phyloP scores from a whole-genome alignment of 2,888 invertebrate species.

The Morinoia aosen region DNA sequence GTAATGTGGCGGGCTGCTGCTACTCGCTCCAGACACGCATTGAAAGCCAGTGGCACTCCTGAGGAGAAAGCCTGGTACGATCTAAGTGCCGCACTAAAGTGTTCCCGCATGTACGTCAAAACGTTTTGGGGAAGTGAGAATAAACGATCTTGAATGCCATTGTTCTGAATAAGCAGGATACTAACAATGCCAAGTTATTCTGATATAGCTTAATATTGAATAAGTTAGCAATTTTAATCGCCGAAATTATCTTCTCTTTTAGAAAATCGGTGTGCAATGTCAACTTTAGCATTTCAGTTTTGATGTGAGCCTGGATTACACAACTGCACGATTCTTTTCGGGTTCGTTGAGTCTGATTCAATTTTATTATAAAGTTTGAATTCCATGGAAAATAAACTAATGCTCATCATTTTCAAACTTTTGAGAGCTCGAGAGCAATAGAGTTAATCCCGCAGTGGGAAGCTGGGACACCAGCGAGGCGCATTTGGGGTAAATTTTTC shows the following conservation, averaged over 20 bases:
- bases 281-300: not conserved
- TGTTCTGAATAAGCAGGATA: too few species aligned
- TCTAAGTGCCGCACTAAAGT: not conserved
- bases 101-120: not conserved
- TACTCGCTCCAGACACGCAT: not conserved
- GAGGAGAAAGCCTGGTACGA: not conserved
- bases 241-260: not conserved
- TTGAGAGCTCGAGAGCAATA: not conserved
- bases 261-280: not conserved
- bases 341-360: conserved; percentile 3
- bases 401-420: not conserved
- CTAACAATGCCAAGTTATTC: too few species aligned
- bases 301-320: not conserved
- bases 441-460: not conserved
- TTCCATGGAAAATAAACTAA: conserved; percentile 36
- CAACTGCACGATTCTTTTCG: not conserved
- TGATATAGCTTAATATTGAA: too few species aligned
- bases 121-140: not conserved
- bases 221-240: not conserved
- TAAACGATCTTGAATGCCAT: too few species aligned
- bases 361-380: not conserved
- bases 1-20: not conserved
- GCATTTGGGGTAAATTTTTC: not conserved
- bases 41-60: not conserved
- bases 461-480: not conserved